Evolutionary conservation across 2,888 invertebrate species (phyloP).

Genomic region (Xestia xanthographa): DNA sequence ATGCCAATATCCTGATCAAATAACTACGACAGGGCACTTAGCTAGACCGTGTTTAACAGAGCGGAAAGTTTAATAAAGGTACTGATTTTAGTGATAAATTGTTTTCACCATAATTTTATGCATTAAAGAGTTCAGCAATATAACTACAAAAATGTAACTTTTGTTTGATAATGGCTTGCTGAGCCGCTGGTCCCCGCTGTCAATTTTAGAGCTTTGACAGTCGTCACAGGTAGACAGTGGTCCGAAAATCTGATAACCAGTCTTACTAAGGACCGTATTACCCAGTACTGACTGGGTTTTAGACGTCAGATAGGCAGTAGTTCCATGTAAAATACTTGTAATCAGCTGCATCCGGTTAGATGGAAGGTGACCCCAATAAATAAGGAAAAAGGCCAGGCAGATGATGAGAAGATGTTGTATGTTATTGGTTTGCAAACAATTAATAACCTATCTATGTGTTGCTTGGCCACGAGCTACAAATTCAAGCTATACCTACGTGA

Average conservation of each 20-base stretch:
- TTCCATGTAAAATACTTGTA: too few species aligned
- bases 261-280: not conserved
- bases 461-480: too few species aligned
- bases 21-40: conserved; percentile 8
- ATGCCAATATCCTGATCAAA: conserved; percentile 48
- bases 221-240: not conserved
- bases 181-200: not conserved
- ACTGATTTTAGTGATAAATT: not conserved
- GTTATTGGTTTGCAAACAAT: too few species aligned
- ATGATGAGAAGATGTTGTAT: too few species aligned
- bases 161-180: not conserved
- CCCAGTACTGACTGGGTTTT: not conserved
- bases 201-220: not conserved
- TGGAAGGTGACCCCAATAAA: not conserved
- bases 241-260: not conserved
- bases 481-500: too few species aligned
- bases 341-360: not conserved
- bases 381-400: not conserved
- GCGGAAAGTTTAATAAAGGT: not conserved
- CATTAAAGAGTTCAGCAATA: not conserved
- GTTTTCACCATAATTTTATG: not conserved
- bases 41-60: not conserved
- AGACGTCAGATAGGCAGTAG: too few species aligned
- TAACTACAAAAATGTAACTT: not conserved
- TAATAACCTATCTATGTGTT: too few species aligned